Evolutionary conservation across 2,888 invertebrate species (phyloP).

Genomic region (Lamellibrachia satsuma): DNA sequence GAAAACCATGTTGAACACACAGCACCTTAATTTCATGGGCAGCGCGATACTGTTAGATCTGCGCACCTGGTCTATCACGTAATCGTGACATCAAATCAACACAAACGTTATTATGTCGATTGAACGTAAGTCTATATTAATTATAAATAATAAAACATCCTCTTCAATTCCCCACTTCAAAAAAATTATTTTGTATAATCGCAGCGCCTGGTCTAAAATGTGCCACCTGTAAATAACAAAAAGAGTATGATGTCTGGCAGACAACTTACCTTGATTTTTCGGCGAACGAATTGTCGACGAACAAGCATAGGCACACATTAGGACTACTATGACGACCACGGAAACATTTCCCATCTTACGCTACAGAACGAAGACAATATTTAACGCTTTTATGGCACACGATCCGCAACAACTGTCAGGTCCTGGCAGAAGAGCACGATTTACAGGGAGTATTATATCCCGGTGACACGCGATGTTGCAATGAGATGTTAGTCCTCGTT

Average conservation of each 20-base stretch:
- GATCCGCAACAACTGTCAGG: background rate
- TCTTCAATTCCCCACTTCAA: background rate
- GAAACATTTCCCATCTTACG: slow-evolving; percentile 10
- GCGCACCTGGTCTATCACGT: too few relatives aligned
- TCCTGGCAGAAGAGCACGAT: background rate
- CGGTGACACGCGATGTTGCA: background rate
- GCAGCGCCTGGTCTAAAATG: background rate
- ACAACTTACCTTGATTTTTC: background rate
- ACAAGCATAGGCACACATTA: background rate
- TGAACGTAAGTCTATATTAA: background rate
- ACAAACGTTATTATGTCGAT: background rate
- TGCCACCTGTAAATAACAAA: background rate
- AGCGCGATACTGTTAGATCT: too few relatives aligned
- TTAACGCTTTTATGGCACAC: background rate
- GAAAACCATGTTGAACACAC: too few relatives aligned
- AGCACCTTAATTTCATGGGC: too few relatives aligned
- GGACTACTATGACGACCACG: background rate
- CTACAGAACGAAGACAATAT: background rate
- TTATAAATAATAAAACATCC: background rate
- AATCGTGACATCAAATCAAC: too few relatives aligned
- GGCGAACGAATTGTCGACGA: background rate
- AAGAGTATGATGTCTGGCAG: background rate
- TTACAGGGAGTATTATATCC: slow-evolving; percentile 7
- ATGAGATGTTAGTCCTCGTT: slow-evolving; percentile 11
- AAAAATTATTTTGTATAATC: background rate